phyloP scores from a whole-genome alignment of 2,797 vertebrate genomes.

The Alosa sapidissima region DNA sequence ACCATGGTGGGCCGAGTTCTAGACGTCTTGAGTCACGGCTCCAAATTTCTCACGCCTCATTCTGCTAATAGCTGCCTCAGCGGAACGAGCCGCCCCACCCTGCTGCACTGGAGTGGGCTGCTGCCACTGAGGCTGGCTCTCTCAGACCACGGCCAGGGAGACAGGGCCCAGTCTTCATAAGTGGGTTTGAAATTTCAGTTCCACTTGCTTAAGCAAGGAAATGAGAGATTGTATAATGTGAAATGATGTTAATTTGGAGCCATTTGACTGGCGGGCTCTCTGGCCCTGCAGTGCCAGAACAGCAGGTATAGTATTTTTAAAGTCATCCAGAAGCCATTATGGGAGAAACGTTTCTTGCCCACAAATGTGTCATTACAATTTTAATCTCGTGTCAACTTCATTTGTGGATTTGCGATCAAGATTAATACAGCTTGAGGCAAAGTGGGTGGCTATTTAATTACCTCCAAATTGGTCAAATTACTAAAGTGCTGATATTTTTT shows the following conservation, averaged over 20 bases:
- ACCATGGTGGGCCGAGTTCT: not conserved
- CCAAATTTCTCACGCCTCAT: not conserved
- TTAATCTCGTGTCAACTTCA: conserved; percentile 4
- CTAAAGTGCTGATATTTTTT: not conserved
- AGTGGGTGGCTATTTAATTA: conserved; percentile 58
- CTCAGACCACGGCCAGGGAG: conserved; percentile 25
- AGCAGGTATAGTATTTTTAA: not conserved
- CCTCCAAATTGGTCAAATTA: conserved; percentile 23
- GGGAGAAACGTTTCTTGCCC: not conserved
- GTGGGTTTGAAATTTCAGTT: conserved; percentile 11
- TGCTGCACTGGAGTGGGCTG: not conserved
- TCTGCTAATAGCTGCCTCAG: not conserved
- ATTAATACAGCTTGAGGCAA: conserved; percentile 41
- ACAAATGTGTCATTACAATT: not conserved
- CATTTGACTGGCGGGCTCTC: not conserved
- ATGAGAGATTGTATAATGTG: conserved; percentile 5
- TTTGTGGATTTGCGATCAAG: not conserved
- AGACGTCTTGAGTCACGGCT: not conserved
- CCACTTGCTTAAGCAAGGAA: conserved; percentile 11
- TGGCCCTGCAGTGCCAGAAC: not conserved
- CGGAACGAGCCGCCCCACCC: not conserved
- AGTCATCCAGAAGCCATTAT: not conserved
- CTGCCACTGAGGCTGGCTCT: not conserved
- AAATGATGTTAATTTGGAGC: not conserved
- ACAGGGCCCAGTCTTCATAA: conserved; percentile 24